Evolutionary conservation across 2,113 vertebrate species (phyloP).

Genomic region (Caranx ignobilis): DNA sequence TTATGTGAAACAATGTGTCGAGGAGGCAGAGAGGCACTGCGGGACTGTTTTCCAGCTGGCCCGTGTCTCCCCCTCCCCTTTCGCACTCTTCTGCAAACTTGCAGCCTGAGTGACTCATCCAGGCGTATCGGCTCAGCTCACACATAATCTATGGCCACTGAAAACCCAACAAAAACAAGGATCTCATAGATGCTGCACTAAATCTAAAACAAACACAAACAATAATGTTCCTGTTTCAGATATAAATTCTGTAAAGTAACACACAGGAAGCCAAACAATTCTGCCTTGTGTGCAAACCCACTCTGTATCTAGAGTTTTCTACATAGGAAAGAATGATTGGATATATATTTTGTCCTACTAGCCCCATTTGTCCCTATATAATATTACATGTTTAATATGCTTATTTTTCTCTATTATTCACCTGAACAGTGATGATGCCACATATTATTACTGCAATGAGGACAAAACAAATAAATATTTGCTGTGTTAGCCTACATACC

Average conservation of each 20-base stretch:
- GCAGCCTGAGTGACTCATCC: slow-evolving; percentile 87
- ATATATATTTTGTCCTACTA: neutral
- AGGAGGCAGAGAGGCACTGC: slow-evolving; percentile 63
- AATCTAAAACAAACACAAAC: slow-evolving; percentile 34
- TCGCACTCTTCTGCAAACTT: slow-evolving; percentile 84
- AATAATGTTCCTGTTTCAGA: neutral
- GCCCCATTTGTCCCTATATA: neutral
- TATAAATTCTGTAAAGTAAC: neutral
- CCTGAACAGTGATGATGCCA: neutral
- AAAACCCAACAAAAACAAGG: slow-evolving; percentile 56
- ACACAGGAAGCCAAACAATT: neutral
- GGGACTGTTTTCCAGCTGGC: slow-evolving; percentile 73
- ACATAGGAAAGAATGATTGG: neutral
- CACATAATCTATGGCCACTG: slow-evolving; percentile 71
- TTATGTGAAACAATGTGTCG: slow-evolving; percentile 49
- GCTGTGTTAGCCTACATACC: neutral
- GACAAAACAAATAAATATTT: neutral
- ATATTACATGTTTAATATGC: neutral
- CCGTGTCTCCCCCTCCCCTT: slow-evolving; percentile 66
- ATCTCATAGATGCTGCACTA: slow-evolving; percentile 16
- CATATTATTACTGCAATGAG: neutral
- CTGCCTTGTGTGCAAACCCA: neutral
- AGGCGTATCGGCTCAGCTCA: slow-evolving; percentile 77
- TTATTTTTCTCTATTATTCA: neutral
- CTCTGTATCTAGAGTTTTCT: neutral